These are phyloP conservation scores for Enoplosus armatus DNA, from an alignment of 2,797 vertebrate genomes.

Conservation along the genomic window DNA sequence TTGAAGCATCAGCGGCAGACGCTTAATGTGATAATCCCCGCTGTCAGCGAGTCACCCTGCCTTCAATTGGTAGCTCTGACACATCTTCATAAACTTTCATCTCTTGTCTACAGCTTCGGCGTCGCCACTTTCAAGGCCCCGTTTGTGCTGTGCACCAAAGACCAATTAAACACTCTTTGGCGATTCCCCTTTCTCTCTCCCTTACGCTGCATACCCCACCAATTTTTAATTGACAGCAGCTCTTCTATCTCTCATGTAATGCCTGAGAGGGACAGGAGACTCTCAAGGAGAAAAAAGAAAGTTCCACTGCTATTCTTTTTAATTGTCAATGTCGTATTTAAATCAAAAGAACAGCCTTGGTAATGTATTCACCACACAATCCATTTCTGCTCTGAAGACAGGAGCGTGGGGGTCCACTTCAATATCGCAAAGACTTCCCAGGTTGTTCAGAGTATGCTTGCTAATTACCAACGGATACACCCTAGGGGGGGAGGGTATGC, in stretches of 20 bases:
- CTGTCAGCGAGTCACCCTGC: conserved; percentile 29
- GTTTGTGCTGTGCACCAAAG: conserved; percentile 54
- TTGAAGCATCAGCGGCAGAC: conserved; percentile 26
- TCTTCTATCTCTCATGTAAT: conserved; percentile 45
- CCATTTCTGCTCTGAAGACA: conserved; percentile 43
- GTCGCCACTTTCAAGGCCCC: conserved; percentile 45
- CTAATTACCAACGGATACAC: conserved; percentile 76
- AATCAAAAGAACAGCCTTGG: conserved; percentile 51
- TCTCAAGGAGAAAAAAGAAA: conserved; percentile 52
- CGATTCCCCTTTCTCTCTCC: conserved; percentile 32
- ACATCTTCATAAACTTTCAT: conserved; percentile 60
- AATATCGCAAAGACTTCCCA: conserved; percentile 44
- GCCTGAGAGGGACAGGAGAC: conserved; percentile 44
- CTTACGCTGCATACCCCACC: conserved; percentile 28
- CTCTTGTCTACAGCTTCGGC: conserved; percentile 32
- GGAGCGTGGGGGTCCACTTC: conserved; percentile 49
- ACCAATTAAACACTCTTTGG: conserved; percentile 73
- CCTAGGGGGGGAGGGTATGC: conserved; percentile 30
- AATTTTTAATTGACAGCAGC: conserved; percentile 68
- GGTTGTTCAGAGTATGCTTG: conserved; percentile 55
- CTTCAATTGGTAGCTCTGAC: conserved; percentile 36
- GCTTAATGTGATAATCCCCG: conserved; percentile 33
- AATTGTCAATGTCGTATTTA: conserved; percentile 66
- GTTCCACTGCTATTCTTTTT: conserved; percentile 45
- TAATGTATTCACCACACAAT: conserved; percentile 55